Base-by-base conservation (phyloP, 2,797 vertebrate genomes). In the Echeneis naucrates region DNA sequence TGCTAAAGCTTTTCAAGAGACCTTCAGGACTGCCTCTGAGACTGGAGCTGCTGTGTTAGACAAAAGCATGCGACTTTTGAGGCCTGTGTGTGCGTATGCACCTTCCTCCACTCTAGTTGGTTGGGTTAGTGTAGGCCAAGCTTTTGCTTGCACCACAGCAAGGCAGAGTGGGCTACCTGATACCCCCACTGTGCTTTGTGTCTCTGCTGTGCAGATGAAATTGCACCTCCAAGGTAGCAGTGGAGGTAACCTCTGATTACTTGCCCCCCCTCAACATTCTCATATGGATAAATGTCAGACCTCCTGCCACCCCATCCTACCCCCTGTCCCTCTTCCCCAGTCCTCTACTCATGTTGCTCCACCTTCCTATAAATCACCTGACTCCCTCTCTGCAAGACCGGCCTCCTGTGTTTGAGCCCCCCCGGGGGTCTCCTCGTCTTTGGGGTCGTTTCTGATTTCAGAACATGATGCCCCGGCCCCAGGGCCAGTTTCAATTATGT, bases 161-260 rank as follows among this genome's bases (percentile, higher is more conserved):
- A 62, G 65, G 73, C 77, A 40, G 75, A 59, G 42, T 64, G 51
- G 76, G 80, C 72, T 69, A 92, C 73, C 71, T 64, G 89, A 93
- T 90, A 89, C 74, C 84, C 90, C 89, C 87, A 24, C 74, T 78
- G 89, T 78, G 90, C 83, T 84, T 88, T 87, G 79, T 75, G 58
- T 84, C 72, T 86, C 82, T 80, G 81, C 80, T 64, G 72, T 77
- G 75, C 57, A 80, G 83, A 85, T 92, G 85, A 78, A 83, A 81
- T 92, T 90, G 92, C 87, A 92, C 90, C 90, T 92, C 85, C 88
- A 84, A 91, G 91, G 88, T 92, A 92, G 86, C 82, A 64, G 55
- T 75, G 62, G 74, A 81, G 78, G 81, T 82, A 86, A 80, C 87
- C 84, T 82, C 24, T 87, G 84, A 90, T 89, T 84, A 89, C 82